Evolutionary conservation across 2,113 vertebrate species (phyloP).

Genomic region (Anarrhichthys ocellatus): DNA sequence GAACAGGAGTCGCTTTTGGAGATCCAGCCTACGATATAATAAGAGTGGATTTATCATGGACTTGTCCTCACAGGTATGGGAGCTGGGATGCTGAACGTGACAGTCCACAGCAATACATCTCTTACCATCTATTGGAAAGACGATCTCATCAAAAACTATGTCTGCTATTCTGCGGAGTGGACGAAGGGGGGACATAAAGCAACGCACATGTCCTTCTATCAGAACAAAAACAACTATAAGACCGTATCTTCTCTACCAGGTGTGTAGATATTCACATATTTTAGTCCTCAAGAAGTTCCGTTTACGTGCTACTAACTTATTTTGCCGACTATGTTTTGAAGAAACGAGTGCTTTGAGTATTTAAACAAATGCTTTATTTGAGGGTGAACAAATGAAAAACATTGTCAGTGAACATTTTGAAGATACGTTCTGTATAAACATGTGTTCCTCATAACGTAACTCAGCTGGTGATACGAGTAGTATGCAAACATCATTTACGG

Average conservation of each 20-base stretch:
- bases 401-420: background rate
- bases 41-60: background rate
- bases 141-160: constrained; percentile 28
- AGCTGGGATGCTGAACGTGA: constrained; percentile 60
- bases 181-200: constrained; percentile 25
- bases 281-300: background rate
- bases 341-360: background rate
- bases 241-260: constrained; percentile 39
- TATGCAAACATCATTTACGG: background rate
- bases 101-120: constrained; percentile 47
- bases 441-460: background rate
- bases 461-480: background rate
- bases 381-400: background rate
- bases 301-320: background rate
- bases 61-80: constrained; percentile 42
- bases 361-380: background rate
- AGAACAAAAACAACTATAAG: background rate
- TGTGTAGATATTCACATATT: background rate
- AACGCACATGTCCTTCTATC: constrained; percentile 50
- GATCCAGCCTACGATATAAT: background rate
- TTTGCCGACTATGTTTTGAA: background rate
- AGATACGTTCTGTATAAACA: background rate
- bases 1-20: too few species aligned
- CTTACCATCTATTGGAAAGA: constrained; percentile 70
- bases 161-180: constrained; percentile 81